phyloP scores from a whole-genome alignment of 2,113 vertebrate species.

The Corythornis madagascariensis region DNA sequence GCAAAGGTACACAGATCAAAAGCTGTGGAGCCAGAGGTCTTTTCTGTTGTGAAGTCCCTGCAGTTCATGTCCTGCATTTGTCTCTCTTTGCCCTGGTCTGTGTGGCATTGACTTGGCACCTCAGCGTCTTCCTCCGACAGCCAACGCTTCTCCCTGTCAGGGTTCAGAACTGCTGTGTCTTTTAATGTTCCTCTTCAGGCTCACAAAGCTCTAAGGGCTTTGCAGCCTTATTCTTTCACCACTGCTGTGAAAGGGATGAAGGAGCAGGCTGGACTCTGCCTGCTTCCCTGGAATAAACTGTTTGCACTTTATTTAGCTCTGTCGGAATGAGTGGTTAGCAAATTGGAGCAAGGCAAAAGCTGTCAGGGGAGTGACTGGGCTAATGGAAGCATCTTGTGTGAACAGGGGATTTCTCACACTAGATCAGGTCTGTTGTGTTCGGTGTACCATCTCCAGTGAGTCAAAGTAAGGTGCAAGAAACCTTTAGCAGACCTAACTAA shows the following conservation, averaged over 20 bases:
- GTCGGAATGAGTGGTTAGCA: conserved; percentile 52
- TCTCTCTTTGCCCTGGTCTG: conserved; percentile 10
- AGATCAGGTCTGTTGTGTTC: not conserved
- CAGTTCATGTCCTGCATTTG: not conserved
- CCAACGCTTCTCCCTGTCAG: conserved; percentile 69
- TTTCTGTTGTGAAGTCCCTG: conserved; percentile 25
- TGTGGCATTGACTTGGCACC: conserved; percentile 28
- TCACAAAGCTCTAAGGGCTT: not conserved
- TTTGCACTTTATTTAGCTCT: conserved; percentile 41
- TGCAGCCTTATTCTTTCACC: not conserved
- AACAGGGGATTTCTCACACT: not conserved
- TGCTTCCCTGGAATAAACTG: conserved; percentile 54
- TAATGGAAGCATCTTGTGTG: not conserved
- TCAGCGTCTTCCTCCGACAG: conserved; percentile 58
- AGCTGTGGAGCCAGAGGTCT: not conserved
- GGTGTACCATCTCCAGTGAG: not conserved
- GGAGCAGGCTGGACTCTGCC: conserved; percentile 47
- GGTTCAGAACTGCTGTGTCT: conserved; percentile 51
- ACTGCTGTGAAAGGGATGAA: conserved; percentile 31
- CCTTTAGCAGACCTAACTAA: not conserved
- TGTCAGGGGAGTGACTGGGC: conserved; percentile 50
- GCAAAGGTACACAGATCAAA: conserved; percentile 27
- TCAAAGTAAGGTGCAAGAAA: not conserved
- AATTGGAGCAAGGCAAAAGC: conserved; percentile 51
- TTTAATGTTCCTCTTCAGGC: conserved; percentile 40